Percentiles rank a stretch among this genome's conserved stretches.
Conservation (phyloP, 2,113 vertebrate species). For the Trematomus loennbergii region DNA sequence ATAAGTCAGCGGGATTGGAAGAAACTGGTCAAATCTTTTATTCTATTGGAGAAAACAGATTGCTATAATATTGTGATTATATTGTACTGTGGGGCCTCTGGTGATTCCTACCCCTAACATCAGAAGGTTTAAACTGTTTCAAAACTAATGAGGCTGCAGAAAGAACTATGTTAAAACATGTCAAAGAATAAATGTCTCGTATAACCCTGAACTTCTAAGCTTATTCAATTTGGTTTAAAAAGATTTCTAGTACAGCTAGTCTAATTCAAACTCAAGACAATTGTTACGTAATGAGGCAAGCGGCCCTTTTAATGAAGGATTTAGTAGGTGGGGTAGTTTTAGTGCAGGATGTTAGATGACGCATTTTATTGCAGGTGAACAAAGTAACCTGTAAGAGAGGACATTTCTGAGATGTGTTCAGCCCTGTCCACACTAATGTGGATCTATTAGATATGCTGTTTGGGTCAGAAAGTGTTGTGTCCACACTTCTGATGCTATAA, state of each 20-base stretch:
- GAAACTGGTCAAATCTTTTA: too few species aligned
- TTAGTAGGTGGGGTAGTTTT: slow-evolving; percentile 27
- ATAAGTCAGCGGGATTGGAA: too few species aligned
- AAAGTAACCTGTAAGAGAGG: background rate
- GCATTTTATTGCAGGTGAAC: slow-evolving; percentile 17
- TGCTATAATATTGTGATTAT: too few species aligned
- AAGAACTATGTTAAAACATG: background rate
- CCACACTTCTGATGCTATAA: background rate
- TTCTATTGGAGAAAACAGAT: too few species aligned
- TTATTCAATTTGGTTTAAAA: slow-evolving; percentile 19
- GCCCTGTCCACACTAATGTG: background rate
- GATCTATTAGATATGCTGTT: background rate
- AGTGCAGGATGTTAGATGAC: slow-evolving; percentile 27
- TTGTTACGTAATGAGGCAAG: slow-evolving; percentile 4
- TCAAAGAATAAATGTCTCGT: slow-evolving; percentile 25
- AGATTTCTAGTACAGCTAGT: background rate
- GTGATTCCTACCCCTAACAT: too few species aligned
- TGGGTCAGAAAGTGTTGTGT: background rate
- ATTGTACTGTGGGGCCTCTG: too few species aligned
- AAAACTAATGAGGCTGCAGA: background rate
- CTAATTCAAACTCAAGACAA: background rate
- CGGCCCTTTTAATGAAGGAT: slow-evolving; percentile 12
- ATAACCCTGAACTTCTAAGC: slow-evolving; percentile 5
- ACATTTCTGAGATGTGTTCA: slow-evolving; percentile 4
- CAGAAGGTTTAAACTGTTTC: too few species aligned